Evolutionary conservation across 1,140 invertebrate genomes (phyloP), one percentile per base, ranked within the genome.

Genomic region (Drosophila bocqueti): DNA sequence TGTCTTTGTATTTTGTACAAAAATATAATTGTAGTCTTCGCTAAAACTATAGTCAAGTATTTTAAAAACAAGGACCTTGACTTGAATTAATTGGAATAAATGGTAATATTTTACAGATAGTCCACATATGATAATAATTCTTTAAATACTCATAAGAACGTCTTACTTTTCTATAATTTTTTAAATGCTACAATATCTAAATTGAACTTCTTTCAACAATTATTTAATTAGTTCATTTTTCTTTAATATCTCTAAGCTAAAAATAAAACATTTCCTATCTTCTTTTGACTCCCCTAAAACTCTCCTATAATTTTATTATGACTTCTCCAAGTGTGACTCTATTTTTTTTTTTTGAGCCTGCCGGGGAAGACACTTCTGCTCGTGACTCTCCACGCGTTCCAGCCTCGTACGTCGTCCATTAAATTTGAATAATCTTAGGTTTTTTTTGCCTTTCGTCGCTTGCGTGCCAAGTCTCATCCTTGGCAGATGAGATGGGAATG

Each of bases 381-480:
- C 68, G 66, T 81, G 78, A 58, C 79, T 81, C 81, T 84, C 68
- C 68, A 87, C 72, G 85, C 85, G 58, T 43, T 58, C 40, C 52
- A 42, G 85, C 81, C 78, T 52, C 29, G 26, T 79, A 49, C 76
- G 58, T 68, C 76, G 79, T 73, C 85, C 85, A 90, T 90, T 90
- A 90, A 90, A 90, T 90, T 90, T 90, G 85, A 90, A 90, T 90
- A 90, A 90, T 90, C 79, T 90, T 82, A 85, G 79, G 62, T 24
- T n/a, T 72, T 68, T 67, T 71, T 63, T 45, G 77, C 52, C 78
- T 82, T 64, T 75, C 65, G 80, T 73, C 24, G 76, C 77, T 79
- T 80, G 78, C 78, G 76, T 80, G 76, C 76, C 49, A n/a, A 50
- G 54, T 60, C 40, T 79, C 34, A 36, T 36, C 34, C 34, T 34